Evolutionary conservation across 2,797 vertebrate species (phyloP).

Genomic region (Pseudomugil tenellus): DNA sequence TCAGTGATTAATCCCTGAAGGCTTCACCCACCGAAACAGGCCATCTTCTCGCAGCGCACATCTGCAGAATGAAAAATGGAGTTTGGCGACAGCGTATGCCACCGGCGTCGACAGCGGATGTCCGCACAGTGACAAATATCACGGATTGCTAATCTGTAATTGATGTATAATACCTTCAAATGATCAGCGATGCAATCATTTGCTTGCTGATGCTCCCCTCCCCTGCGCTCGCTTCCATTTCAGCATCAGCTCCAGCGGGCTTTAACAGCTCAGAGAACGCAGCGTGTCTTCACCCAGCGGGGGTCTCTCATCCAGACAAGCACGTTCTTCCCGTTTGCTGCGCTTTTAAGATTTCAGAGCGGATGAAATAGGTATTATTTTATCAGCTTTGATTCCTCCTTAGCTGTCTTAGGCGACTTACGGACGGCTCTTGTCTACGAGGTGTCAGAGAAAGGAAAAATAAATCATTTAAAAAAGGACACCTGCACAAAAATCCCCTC

Average conservation of each 20-base stretch:
- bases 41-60: constrained; percentile 54
- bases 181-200: constrained; percentile 52
- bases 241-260: constrained; percentile 66
- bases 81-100: constrained; percentile 31
- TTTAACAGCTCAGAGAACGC: constrained; percentile 68
- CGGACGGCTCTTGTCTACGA: constrained; percentile 60
- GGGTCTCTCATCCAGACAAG: constrained; percentile 74
- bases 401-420: constrained; percentile 59
- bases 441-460: constrained; percentile 52
- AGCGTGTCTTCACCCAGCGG: constrained; percentile 75
- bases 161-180: constrained; percentile 56
- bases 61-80: constrained; percentile 44
- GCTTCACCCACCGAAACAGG: constrained; percentile 43
- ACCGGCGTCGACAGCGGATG: constrained; percentile 22
- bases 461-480: constrained; percentile 60
- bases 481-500: constrained; percentile 68
- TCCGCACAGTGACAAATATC: constrained; percentile 33
- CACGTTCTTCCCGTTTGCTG: constrained; percentile 44
- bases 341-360: constrained; percentile 59
- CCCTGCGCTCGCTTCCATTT: constrained; percentile 63
- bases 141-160: constrained; percentile 36
- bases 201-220: constrained; percentile 48
- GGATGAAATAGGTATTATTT: constrained; percentile 64
- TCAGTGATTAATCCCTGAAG: constrained; percentile 43
- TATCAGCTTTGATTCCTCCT: constrained; percentile 59